A percentile compares a stretch with the other conserved stretches of the same genome.
Conservation (phyloP, 2,797 vertebrate species). For the Rhincodon typus region DNA sequence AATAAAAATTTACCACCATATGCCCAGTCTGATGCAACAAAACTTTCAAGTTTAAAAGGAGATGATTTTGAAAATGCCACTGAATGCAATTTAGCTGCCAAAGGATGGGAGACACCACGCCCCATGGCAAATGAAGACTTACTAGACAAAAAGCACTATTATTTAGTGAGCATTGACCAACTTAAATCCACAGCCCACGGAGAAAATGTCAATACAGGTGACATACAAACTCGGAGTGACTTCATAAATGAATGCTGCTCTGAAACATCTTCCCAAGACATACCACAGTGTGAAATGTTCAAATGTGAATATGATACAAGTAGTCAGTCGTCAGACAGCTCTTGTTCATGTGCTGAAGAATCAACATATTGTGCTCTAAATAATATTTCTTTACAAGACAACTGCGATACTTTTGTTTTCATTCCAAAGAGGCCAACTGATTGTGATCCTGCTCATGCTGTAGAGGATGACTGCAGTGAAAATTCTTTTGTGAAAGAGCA, state of each 20-base stretch:
- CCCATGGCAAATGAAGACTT: conserved; percentile 27
- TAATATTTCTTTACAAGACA: conserved; percentile 30
- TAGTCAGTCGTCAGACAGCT: conserved; percentile 6
- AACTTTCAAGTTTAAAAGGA: neutral
- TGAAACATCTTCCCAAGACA: neutral
- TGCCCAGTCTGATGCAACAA: neutral
- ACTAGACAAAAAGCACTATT: conserved; percentile 21
- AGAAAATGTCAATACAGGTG: neutral
- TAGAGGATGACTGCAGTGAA: neutral
- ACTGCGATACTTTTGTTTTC: neutral
- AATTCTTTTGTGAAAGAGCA: neutral
- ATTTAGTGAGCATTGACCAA: conserved; percentile 27
- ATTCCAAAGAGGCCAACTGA: conserved; percentile 2
- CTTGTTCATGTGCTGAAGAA: conserved; percentile 8
- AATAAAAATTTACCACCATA: neutral
- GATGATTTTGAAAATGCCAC: neutral
- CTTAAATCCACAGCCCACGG: neutral
- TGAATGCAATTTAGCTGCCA: neutral
- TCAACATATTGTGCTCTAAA: conserved; percentile 28
- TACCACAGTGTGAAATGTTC: neutral
- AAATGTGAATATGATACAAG: neutral
- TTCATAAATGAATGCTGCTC: conserved; percentile 3
- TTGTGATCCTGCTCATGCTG: neutral
- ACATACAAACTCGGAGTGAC: neutral
- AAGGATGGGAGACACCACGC: neutral